Evolutionary conservation across 2,113 vertebrate species (phyloP), one percentile per base, ranked within the genome.

Genomic region (Neodon shergylaensis): DNA sequence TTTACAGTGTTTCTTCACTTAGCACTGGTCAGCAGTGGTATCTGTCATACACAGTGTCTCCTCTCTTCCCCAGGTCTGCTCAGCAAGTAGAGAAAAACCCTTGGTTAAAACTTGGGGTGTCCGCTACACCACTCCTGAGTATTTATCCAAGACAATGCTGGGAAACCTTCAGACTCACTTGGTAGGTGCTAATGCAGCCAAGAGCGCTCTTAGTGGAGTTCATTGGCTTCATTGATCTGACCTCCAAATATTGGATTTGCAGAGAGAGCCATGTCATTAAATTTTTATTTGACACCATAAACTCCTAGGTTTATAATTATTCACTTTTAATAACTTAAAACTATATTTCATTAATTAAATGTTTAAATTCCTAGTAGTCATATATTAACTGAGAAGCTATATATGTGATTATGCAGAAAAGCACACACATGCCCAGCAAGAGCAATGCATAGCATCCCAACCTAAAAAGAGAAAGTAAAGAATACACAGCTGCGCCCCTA

Each of bases 311-410:
- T 77, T 84, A 39, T 31, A 70, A 89, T 90, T 74, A 84, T 68
- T 85, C 61, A 39, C 68, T 78, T 93, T 74, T 42, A 85, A 92
- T 72, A 81, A 95, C 39, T 89, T 94, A 93, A 92, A 94, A 33
- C 66, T 77, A 1, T 54, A 78, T 33, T 84, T 61, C 68, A 70
- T 58, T 28, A 79, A 95, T 89, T 88, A 91, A 52, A 33, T 12
- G 2, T 72, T 68, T 0, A n/a, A 83, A 79, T 24, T 81, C 31
- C 73, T 26, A 14, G 36, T 31, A 47, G 33, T 33, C 74, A 68
- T 61, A 81, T 49, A n/a, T 91, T n/a, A 13, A 72, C 58, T 24
- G 3, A 70, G 19, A 39, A 70, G 54, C 3, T 58, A 12, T 4
- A 36, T 26, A 8, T n/a, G 44, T 39, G 5, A 26, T 21, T 68